Evolutionary conservation across 2,113 vertebrate genomes (phyloP).

Genomic region (Carassius gibelio): DNA sequence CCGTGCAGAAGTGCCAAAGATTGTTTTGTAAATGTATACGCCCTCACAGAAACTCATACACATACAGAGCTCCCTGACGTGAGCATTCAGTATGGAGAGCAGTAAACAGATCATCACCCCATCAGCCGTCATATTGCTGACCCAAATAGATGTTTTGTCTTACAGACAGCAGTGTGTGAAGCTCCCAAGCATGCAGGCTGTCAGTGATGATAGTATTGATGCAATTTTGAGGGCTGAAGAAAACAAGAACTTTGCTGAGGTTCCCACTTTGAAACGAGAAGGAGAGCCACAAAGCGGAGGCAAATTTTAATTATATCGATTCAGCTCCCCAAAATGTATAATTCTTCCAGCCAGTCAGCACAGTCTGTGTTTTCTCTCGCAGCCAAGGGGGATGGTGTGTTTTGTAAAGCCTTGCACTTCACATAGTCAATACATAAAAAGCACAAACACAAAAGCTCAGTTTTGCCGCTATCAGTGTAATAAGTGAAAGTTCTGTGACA

Average conservation of each 20-base stretch:
- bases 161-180: constrained; percentile 76
- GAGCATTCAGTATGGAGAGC: constrained; percentile 70
- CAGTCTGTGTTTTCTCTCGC: constrained; percentile 74
- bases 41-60: constrained; percentile 52
- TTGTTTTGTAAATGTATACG: constrained; percentile 12
- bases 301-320: constrained; percentile 82
- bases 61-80: constrained; percentile 66
- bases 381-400: constrained; percentile 70
- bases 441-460: constrained; percentile 64
- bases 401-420: constrained; percentile 71
- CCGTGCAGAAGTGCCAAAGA: constrained; percentile 10
- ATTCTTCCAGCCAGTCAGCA: constrained; percentile 80
- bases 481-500: constrained; percentile 72
- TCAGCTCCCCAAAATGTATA: constrained; percentile 80
- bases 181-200: constrained; percentile 73
- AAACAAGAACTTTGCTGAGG: constrained; percentile 83
- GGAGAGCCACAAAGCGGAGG: constrained; percentile 71
- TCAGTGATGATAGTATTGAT: constrained; percentile 81
- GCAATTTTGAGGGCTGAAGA: constrained; percentile 74
- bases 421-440: constrained; percentile 70
- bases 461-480: constrained; percentile 76
- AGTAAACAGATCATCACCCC: constrained; percentile 80
- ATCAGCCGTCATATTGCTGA: constrained; percentile 75
- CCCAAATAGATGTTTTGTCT: constrained; percentile 79
- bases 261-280: constrained; percentile 77